These are phyloP conservation scores for Lycaon pictus DNA, from an alignment of 2,113 vertebrate species.

Conservation along the genomic window DNA sequence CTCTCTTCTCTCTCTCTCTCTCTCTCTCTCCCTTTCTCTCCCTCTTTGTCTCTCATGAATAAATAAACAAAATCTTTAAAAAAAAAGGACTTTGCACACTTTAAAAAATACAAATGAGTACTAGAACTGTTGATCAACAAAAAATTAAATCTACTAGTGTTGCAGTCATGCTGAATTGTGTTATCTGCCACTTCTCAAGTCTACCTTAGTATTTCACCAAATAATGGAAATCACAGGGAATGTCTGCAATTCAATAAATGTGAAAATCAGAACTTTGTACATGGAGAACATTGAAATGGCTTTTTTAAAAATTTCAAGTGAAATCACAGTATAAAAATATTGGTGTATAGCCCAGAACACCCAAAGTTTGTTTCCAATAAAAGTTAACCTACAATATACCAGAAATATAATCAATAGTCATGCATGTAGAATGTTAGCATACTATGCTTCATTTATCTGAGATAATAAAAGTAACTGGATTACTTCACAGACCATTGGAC, in stretches of 20 bases:
- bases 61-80: too few species aligned
- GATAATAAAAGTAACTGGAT: slow-evolving; percentile 13
- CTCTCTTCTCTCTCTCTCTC: too few species aligned
- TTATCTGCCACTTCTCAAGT: background rate
- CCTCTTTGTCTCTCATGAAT: too few species aligned
- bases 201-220: background rate
- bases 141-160: background rate
- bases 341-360: background rate
- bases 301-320: background rate
- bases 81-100: background rate
- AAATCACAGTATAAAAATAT: background rate
- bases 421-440: background rate
- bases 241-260: background rate
- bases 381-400: background rate
- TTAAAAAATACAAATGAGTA: background rate
- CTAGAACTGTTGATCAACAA: background rate
- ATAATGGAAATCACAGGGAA: background rate
- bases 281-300: background rate
- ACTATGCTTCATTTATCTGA: background rate
- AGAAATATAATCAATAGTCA: background rate
- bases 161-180: background rate
- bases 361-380: slow-evolving; percentile 48
- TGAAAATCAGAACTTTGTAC: background rate
- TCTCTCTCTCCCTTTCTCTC: too few species aligned
- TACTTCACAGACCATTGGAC: background rate